Conservation (phyloP, 2,888 invertebrate genomes). For the Pteria penguin region DNA sequence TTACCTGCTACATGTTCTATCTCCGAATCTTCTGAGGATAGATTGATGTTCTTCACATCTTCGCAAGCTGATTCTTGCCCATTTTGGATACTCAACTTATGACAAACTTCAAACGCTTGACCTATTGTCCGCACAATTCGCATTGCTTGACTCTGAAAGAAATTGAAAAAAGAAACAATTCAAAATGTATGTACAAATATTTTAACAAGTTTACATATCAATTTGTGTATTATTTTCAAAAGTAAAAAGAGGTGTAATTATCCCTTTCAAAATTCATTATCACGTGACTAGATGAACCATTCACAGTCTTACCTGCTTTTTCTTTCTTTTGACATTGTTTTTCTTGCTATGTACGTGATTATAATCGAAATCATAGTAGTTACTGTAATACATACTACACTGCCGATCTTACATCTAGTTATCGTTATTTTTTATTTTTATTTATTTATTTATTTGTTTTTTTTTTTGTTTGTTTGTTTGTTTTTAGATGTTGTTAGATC, state of each 20-base stretch:
- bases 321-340: neutral
- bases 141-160: slow-evolving; percentile 96
- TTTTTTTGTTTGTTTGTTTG: too few species aligned
- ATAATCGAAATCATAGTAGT: slow-evolving; percentile 9
- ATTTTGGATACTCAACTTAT: slow-evolving; percentile 84
- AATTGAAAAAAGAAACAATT: neutral
- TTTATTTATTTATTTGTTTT: too few species aligned
- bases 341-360: neutral
- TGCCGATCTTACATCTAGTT: too few species aligned
- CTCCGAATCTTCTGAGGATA: slow-evolving; percentile 27
- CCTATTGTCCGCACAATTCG: slow-evolving; percentile 98
- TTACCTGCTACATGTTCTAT: slow-evolving; percentile 10
- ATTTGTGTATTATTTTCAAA: too few species aligned
- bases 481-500: too few species aligned
- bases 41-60: slow-evolving; percentile 8
- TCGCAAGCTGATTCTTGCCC: slow-evolving; percentile 20
- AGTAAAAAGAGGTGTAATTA: too few species aligned
- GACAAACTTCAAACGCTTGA: slow-evolving; percentile 99
- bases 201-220: too few species aligned
- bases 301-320: neutral
- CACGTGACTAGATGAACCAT: too few species aligned
- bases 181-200: too few species aligned
- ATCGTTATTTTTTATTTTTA: too few species aligned
- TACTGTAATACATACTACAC: slow-evolving; percentile 6
- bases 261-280: too few species aligned